Evolutionary conservation across 2,113 vertebrate genomes (phyloP).

Genomic region (Catharus minimus): DNA sequence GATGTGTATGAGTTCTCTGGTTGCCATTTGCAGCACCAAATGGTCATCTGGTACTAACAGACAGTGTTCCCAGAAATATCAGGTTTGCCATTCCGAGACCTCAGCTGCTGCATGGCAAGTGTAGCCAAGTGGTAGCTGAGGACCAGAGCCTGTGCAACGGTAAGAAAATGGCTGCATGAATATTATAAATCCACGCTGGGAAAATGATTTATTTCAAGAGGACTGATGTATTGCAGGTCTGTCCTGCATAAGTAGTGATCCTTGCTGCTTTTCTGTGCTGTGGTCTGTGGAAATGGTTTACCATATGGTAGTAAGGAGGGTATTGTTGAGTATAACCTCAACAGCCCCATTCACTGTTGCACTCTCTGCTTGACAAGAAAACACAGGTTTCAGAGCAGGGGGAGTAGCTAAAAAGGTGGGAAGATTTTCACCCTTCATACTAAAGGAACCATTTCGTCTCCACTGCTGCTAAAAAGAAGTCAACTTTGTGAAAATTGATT

Average conservation of each 20-base stretch:
- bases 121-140: background rate
- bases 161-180: background rate
- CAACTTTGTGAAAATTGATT: background rate
- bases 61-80: background rate
- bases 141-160: background rate
- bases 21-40: background rate
- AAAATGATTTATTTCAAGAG: background rate
- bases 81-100: background rate
- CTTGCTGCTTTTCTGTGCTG: background rate
- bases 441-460: background rate
- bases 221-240: background rate
- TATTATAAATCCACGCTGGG: background rate
- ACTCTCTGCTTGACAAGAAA: background rate
- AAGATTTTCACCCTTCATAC: background rate
- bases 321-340: background rate
- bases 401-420: background rate
- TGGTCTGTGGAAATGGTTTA: background rate
- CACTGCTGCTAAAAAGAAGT: background rate
- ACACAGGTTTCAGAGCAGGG: background rate
- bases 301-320: background rate
- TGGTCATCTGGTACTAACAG: background rate
- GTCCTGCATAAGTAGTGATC: background rate
- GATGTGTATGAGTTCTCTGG: background rate
- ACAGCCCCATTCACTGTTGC: background rate
- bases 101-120: background rate